Evolutionary conservation across 1,140 invertebrate genomes (phyloP), one percentile per base, ranked within the genome.

Genomic region (Homarus americanus): DNA sequence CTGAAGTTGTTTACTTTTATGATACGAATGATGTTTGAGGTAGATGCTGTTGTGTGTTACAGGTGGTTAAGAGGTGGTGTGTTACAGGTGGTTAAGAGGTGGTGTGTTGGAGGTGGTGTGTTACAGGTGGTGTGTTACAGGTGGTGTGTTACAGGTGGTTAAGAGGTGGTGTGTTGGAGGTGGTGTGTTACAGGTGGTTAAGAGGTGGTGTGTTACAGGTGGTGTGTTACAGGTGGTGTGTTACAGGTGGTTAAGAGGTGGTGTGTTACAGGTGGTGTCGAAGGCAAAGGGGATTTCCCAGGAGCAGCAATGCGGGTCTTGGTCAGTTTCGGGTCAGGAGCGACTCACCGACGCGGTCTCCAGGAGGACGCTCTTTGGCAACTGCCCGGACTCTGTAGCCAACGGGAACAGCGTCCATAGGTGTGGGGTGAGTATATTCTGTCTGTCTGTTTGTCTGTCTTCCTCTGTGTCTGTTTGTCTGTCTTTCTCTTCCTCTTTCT

Each of bases 241-340:
- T 20, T 15, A 24, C 58, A 63, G 58, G 20, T 63, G 58, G 3
- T 63, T n/a, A 15, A 63, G 0, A 63, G 12, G 1, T 66, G 12
- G 63, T 20, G 12, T 36, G 41, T 73, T n/a, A 2, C 78, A 89
- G 87, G 78, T 89, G 28, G 40, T 36, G n/a, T 32, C 38, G 58
- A 34, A 87, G 40, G 49, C 87, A n/a, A 2, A 3, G 15, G 32
- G 58, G 38, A 5, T 36, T 12, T 79, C 87, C 0, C 87, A 82
- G 5, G 76, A 91, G n/a, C 63, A 72, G 20, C 92, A 92, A 44
- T 92, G 92, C 28, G 88, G 89, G 20, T 36, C 89, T 1, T 91
- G 92, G 88, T 88, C 88, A 0, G 78, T 91, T 38, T 58, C 66
- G 24, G 79, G 63, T 1, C 80, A 34, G 28, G 82, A 91, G 15